Percentiles rank a stretch among this genome's conserved stretches.
Conservation (phyloP, 2,888 invertebrate species). For the Muscina levida region DNA sequence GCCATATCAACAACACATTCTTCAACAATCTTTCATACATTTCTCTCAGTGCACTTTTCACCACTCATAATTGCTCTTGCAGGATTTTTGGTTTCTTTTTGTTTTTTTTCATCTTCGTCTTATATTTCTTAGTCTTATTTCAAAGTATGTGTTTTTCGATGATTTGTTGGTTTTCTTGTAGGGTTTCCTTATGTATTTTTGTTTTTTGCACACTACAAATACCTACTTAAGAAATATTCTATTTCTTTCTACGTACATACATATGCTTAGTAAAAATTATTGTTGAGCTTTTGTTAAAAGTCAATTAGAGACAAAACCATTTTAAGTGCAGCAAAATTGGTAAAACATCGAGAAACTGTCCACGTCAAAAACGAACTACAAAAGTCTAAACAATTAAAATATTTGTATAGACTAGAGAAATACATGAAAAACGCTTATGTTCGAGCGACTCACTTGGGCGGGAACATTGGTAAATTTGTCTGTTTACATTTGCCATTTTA, state of each 20-base stretch:
- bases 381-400: constrained; percentile 19
- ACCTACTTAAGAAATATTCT: constrained; percentile 17
- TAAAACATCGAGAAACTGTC: constrained; percentile 46
- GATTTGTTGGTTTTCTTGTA: constrained; percentile 63
- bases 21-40: too few relatives aligned
- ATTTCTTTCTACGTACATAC: constrained; percentile 32
- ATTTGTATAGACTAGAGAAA: not conserved
- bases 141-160: constrained; percentile 41
- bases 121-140: too few relatives aligned
- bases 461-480: too few relatives aligned
- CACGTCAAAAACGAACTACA: not conserved
- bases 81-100: too few relatives aligned
- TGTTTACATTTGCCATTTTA: too few relatives aligned
- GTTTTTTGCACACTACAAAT: not conserved
- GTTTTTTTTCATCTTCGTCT: too few relatives aligned
- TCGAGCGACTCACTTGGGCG: too few relatives aligned
- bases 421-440: constrained; percentile 7
- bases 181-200: constrained; percentile 50
- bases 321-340: constrained; percentile 56
- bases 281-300: constrained; percentile 60
- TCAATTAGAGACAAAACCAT: constrained; percentile 61
- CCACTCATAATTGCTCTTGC: too few relatives aligned
- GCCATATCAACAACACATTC: too few relatives aligned
- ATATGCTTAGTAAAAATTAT: constrained; percentile 31
- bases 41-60: too few relatives aligned